Conservation (phyloP, 2,797 vertebrate genomes). For the Holocentrus rufus region DNA sequence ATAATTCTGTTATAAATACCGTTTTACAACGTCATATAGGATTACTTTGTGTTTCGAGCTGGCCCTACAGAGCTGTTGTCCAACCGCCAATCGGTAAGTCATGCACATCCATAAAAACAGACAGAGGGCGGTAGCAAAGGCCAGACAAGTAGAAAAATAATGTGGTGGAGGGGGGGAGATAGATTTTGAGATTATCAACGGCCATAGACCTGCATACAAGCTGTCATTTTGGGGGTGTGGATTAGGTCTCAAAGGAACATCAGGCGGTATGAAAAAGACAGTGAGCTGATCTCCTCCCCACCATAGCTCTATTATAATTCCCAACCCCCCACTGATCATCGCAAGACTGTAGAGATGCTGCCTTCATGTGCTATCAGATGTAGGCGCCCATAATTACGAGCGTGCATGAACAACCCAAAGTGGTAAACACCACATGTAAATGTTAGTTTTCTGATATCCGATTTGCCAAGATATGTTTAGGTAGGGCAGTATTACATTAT, state of each 20-base stretch:
- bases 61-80: no score
- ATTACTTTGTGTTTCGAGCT: no score
- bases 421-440: no score
- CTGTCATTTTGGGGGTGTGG: background rate
- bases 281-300: background rate
- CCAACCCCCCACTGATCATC: background rate
- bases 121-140: no score
- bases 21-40: no score
- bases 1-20: no score
- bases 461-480: no score
- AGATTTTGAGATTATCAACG: background rate
- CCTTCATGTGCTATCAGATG: slow-evolving; percentile 22
- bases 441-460: no score
- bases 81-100: no score
- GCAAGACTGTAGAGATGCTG: slow-evolving; percentile 13
- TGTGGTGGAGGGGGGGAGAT: background rate
- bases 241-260: background rate
- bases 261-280: background rate
- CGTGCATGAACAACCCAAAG: no score
- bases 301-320: background rate
- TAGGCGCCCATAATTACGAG: background rate
- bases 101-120: background rate
- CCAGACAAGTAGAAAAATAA: background rate
- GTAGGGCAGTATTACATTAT: no score
- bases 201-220: no score